These are phyloP conservation scores for Sanderia malayensis DNA, from an alignment of 30 jellyfish, hydroid and myxozoan species.

Conservation along the genomic window DNA sequence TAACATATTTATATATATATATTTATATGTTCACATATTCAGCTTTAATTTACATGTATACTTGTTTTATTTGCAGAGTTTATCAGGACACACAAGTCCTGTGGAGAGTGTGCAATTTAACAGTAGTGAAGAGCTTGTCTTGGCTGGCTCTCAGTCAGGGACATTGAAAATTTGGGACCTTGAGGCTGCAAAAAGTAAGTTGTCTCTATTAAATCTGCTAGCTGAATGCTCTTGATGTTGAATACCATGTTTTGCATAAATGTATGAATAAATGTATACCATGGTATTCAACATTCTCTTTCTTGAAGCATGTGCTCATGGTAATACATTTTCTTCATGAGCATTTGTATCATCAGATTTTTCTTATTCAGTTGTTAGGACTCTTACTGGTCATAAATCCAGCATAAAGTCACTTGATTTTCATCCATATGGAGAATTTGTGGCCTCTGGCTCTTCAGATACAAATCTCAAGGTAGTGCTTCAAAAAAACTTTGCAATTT, in stretches of 20 bases:
- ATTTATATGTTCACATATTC: too few relatives aligned
- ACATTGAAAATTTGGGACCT: conserved; percentile 95
- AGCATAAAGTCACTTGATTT: conserved; percentile 83
- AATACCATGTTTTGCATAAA: too few relatives aligned
- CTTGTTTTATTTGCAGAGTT: conserved; percentile 53
- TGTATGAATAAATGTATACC: too few relatives aligned
- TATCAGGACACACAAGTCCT: conserved; percentile 98
- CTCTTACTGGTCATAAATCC: conserved; percentile 96
- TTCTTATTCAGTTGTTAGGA: conserved; percentile 73
- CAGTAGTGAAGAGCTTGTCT: conserved; percentile 84
- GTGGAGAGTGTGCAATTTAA: conserved; percentile 95
- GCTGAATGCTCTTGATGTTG: too few relatives aligned
- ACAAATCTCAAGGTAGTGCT: conserved; percentile 91
- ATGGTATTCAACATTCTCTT: too few relatives aligned
- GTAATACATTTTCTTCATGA: too few relatives aligned
- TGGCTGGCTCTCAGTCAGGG: conserved; percentile 98
- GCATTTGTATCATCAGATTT: background rate
- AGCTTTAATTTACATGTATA: too few relatives aligned
- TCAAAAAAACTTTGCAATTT: too few relatives aligned
- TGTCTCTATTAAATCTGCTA: too few relatives aligned
- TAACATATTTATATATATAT: too few relatives aligned
- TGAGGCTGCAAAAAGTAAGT: conserved; percentile 95
- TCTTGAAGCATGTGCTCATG: too few relatives aligned
- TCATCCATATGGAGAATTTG: conserved; percentile 98
- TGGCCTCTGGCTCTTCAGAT: conserved; percentile 98